Evolutionary conservation across 2,797 vertebrate genomes (phyloP), one percentile per base, ranked within the genome.

Genomic region (Hippoglossus hippoglossus): DNA sequence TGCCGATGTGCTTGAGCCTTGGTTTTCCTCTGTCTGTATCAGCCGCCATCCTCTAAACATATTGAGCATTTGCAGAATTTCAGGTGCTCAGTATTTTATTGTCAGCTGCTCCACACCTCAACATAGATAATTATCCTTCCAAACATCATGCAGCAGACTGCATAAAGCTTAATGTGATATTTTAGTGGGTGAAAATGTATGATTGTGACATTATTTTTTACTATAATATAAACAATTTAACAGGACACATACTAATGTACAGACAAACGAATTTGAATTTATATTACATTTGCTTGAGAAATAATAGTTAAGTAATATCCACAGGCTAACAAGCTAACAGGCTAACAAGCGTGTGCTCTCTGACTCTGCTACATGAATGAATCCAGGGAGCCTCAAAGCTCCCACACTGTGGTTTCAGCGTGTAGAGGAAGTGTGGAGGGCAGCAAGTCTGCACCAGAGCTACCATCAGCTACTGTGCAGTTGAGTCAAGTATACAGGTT

Each of bases 311-410:
- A 46, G 44, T 46, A 6, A 39, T 4, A 13, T 13, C 47, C 47
- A 52, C 50, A 52, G 21, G 50, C 50, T 46, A 58, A 39, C n/a
- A 57, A 34, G 28, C n/a, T 15, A 41, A 52, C 50, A 52, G 21
- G 50, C 50, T 46, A 58, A 39, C n/a, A 57, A 34, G 28, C n/a
- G 2, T 49, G 6, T 44, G 16, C 39, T 41, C 10, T 15, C 7
- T 28, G 53, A 13, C 47, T 19, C 6, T n/a, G 5, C 18, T 49
- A n/a, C 46, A 0, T 21, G 6, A 50, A 50, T n/a, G 55, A 11
- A 8, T n/a, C 11, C 55, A 57, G 31, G 7, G 7, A 58, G 12
- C 31, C 19, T 19, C 19, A 24, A 58, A 34, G 19, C 54, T 3
- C 21, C 34, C 19, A 58, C 3, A 15, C n/a, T 16, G 3, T 41